These are phyloP conservation scores for Drosophila mettleri DNA, from an alignment of 2,888 invertebrate species.

Conservation along the genomic window DNA sequence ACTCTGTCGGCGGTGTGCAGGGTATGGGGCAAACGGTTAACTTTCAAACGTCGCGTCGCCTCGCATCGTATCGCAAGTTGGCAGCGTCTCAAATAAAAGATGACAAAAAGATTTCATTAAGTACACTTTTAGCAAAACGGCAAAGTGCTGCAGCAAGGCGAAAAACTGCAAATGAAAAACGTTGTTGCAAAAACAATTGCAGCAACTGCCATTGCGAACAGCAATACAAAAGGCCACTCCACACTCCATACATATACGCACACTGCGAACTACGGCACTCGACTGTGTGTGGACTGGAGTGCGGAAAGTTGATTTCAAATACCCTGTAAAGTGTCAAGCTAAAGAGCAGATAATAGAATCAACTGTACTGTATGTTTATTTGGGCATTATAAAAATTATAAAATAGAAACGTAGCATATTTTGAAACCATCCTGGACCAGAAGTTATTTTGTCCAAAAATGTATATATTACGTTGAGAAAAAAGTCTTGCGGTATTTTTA, in stretches of 20 bases:
- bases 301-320: conserved; percentile 36
- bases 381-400: too few species aligned
- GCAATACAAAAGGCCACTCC: conserved; percentile 53
- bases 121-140: conserved; percentile 71
- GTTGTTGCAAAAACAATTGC: conserved; percentile 75
- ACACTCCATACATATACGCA: conserved; percentile 3
- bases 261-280: conserved; percentile 1
- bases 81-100: conserved; percentile 72
- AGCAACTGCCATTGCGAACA: conserved; percentile 40
- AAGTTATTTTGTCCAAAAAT: too few species aligned
- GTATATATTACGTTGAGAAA: too few species aligned
- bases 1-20: neutral
- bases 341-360: neutral
- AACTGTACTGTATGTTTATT: too few species aligned
- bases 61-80: conserved; percentile 29
- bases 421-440: too few species aligned
- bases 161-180: conserved; percentile 60
- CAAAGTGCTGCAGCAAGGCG: conserved; percentile 52
- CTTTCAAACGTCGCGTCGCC: conserved; percentile 55
- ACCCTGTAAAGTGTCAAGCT: conserved; percentile 14
- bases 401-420: too few species aligned
- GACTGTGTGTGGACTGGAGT: conserved; percentile 8
- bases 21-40: conserved; percentile 22
- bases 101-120: conserved; percentile 84
- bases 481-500: too few species aligned